Percentiles rank a stretch among this genome's conserved stretches.
These are phyloP conservation scores for Petrocephalus sullivani DNA, from an alignment of 2,797 vertebrate genomes.

Conservation along the genomic window DNA sequence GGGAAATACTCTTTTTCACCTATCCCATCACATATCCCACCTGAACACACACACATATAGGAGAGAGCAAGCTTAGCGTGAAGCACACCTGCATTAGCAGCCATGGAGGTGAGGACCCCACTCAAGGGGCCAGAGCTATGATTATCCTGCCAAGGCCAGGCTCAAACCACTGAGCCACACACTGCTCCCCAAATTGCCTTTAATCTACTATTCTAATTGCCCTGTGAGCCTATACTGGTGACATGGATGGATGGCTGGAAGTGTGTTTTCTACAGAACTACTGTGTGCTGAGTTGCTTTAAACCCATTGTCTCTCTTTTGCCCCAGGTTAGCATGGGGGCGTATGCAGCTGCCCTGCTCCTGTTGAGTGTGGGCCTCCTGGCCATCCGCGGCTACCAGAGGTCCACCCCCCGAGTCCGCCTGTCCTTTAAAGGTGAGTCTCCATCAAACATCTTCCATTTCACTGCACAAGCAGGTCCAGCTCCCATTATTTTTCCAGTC, in stretches of 20 bases:
- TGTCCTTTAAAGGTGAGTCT: slow-evolving; percentile 27
- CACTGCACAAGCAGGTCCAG: background rate
- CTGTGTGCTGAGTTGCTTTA: background rate
- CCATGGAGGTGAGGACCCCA: background rate
- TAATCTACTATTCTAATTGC: background rate
- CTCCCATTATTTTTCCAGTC: background rate
- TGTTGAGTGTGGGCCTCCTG: slow-evolving; percentile 7
- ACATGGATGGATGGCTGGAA: background rate
- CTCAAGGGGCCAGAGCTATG: background rate
- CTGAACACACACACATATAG: background rate
- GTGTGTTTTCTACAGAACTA: background rate
- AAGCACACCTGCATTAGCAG: background rate
- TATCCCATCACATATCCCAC: background rate
- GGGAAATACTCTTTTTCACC: background rate
- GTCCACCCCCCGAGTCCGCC: slow-evolving; percentile 22
- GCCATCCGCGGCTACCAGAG: slow-evolving; percentile 1
- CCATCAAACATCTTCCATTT: background rate
- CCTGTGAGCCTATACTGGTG: background rate
- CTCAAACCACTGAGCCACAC: background rate
- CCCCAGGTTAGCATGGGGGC: slow-evolving; percentile 19
- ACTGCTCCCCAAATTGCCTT: background rate
- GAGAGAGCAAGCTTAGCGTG: background rate
- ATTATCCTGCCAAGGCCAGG: background rate
- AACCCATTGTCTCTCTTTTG: background rate
- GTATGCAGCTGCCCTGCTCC: background rate